phyloP scores from a whole-genome alignment of 2,113 vertebrate genomes.

The Leiothrix lutea region DNA sequence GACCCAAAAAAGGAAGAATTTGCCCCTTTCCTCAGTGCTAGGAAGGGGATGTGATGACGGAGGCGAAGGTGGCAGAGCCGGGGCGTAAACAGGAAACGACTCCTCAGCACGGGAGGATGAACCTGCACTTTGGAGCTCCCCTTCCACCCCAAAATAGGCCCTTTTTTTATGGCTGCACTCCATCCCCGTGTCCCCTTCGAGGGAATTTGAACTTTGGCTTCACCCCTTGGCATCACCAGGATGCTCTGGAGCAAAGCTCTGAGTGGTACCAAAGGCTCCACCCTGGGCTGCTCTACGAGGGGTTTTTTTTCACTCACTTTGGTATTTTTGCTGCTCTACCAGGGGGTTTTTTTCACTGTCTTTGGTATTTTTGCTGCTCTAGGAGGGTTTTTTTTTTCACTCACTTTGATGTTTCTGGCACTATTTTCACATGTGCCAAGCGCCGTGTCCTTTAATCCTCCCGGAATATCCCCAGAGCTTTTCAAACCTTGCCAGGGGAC shows the following conservation, averaged over 20 bases:
- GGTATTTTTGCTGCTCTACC: background rate
- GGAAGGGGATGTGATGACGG: conserved; percentile 72
- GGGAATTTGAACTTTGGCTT: accelerated
- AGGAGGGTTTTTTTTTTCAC: background rate
- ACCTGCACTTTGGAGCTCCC: background rate
- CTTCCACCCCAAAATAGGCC: background rate
- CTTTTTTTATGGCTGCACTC: accelerated
- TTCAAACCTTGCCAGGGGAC: background rate
- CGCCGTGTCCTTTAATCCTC: background rate
- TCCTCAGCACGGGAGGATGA: background rate
- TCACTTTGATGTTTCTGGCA: background rate
- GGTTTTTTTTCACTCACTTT: background rate
- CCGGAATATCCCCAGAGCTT: background rate
- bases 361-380: background rate
- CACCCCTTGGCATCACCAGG: accelerated
- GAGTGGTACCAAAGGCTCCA: background rate
- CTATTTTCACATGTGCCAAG: background rate
- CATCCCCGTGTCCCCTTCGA: accelerated
- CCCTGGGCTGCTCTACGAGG: background rate
- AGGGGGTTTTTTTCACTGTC: background rate
- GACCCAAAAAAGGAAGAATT: conserved; percentile 71
- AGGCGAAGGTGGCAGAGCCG: conserved; percentile 9
- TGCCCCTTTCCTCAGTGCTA: background rate
- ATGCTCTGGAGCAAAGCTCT: accelerated
- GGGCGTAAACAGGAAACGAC: conserved; percentile 76